Evolutionary conservation across 2,113 vertebrate genomes (phyloP).

Genomic region (Lampris megalopsis): DNA sequence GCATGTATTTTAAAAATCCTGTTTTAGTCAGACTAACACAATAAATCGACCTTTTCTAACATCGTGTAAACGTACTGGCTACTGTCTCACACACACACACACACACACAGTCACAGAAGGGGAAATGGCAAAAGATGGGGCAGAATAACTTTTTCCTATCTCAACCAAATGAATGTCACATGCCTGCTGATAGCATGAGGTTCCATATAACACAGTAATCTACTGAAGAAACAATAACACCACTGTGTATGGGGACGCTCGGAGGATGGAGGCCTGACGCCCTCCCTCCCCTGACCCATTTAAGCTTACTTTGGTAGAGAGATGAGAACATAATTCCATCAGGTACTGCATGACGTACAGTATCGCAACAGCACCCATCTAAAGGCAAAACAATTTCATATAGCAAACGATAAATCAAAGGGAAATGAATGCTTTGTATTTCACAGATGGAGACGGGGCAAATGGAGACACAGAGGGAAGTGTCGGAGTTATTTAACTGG

Average conservation of each 20-base stretch:
- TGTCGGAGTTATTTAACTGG: too few relatives aligned
- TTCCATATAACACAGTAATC: slow-evolving; percentile 66
- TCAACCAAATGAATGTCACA: slow-evolving; percentile 66
- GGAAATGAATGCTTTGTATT: too few relatives aligned
- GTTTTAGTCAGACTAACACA: too few relatives aligned
- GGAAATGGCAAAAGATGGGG: slow-evolving; percentile 14
- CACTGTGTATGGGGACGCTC: slow-evolving; percentile 52
- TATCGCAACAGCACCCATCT: slow-evolving; percentile 13
- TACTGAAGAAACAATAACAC: slow-evolving; percentile 61
- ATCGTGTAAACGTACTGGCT: background rate
- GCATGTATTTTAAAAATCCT: too few relatives aligned
- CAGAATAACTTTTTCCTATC: slow-evolving; percentile 38
- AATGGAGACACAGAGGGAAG: too few relatives aligned
- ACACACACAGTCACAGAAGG: background rate
- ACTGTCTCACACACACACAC: slow-evolving; percentile 8
- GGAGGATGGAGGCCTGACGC: slow-evolving; percentile 49
- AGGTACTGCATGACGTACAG: slow-evolving; percentile 33
- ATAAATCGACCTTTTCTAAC: too few relatives aligned
- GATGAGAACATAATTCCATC: background rate
- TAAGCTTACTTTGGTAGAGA: too few relatives aligned
- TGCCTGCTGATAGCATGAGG: slow-evolving; percentile 64
- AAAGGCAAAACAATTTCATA: background rate
- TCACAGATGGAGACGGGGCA: too few relatives aligned
- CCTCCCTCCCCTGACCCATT: slow-evolving; percentile 1
- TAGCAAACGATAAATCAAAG: too few relatives aligned